Evolutionary conservation across 2,113 vertebrate species (phyloP), one percentile per base, ranked within the genome.

Genomic region (Eulemur macaco): DNA sequence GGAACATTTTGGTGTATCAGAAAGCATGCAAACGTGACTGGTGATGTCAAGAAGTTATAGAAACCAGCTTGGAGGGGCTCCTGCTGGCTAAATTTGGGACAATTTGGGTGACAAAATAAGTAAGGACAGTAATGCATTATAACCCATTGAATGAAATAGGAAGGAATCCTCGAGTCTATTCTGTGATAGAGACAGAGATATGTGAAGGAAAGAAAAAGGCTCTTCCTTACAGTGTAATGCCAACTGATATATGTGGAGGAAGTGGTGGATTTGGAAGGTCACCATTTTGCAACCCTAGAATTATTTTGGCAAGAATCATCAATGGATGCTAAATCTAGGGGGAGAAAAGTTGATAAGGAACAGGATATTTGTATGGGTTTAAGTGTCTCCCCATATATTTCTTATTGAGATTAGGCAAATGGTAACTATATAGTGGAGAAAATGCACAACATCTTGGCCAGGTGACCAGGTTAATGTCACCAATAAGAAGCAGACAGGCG

Each of bases 1-100:
- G 29, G 81, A 83, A 73, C 42, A 56, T 92, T 97, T 50, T 94
- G 15, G 88, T 74, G 50, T 97, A 18, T 42, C 58, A 88, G 91
- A 87, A 94, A 88, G 39, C 82, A 82, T 84, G 78, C 64, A 82
- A 63, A 89, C 25, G 29, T 84, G 21, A 89, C 94, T 0, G 13
- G 23, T 54, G 81, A 60, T 94, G 69, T 94, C 56, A 92, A 52
- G 42, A 96, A 96, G 87, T 68, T 54, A 56, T 7, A 90, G 80
- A 60, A 96, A 69, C 81, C 69, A 88, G 23, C 52, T 64, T 85
- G 23, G 94, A 90, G 82, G 31, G 29, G 25, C 29, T 84, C 50
- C 60, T 29, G 34, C 15, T 71, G 80, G 56, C 47, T 45, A 77
- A 42, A 52, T 71, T 31, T 50, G 14, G 64, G 34, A 31, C 34